Evolutionary conservation across 2,888 invertebrate species (phyloP).

Genomic region (Nowickia ferox): DNA sequence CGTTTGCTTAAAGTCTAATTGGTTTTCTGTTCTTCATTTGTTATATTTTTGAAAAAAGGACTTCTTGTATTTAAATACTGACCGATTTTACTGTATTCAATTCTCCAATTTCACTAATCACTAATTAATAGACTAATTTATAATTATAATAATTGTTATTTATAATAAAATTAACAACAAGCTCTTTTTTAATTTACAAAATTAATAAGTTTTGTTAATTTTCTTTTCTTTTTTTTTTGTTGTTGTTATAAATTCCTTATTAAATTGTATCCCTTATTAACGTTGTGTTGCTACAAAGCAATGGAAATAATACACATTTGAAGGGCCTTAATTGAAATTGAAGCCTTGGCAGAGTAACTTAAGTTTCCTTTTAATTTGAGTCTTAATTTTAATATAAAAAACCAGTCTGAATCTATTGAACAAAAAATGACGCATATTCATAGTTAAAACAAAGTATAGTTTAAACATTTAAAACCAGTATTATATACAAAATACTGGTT

Average conservation of each 20-base stretch:
- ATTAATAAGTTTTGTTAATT: conserved; percentile 49
- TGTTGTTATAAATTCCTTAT: conserved; percentile 66
- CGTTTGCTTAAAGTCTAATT: conserved; percentile 51
- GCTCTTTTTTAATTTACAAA: conserved; percentile 54
- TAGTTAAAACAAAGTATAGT: too few species aligned
- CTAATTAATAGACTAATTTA: conserved; percentile 54
- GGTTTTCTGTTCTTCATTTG: conserved; percentile 33
- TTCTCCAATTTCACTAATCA: conserved; percentile 55
- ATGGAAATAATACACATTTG: neutral
- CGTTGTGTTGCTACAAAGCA: neutral
- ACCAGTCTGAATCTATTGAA: too few species aligned
- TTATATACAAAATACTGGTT: too few species aligned
- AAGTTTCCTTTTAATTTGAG: neutral
- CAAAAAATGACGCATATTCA: too few species aligned
- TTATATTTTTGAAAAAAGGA: conserved; percentile 31
- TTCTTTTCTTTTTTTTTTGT: conserved; percentile 5
- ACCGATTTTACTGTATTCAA: conserved; percentile 48
- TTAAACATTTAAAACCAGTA: too few species aligned
- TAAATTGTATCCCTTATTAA: conserved; percentile 54
- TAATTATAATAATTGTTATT: conserved; percentile 54
- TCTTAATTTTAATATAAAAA: too few species aligned
- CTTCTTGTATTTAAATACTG: conserved; percentile 42
- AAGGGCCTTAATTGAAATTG: neutral
- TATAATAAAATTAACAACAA: conserved; percentile 69
- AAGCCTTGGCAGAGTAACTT: neutral